Evolutionary conservation across 1,140 invertebrate genomes (phyloP).

Genomic region (Pseudomyrmex flavicornis): DNA sequence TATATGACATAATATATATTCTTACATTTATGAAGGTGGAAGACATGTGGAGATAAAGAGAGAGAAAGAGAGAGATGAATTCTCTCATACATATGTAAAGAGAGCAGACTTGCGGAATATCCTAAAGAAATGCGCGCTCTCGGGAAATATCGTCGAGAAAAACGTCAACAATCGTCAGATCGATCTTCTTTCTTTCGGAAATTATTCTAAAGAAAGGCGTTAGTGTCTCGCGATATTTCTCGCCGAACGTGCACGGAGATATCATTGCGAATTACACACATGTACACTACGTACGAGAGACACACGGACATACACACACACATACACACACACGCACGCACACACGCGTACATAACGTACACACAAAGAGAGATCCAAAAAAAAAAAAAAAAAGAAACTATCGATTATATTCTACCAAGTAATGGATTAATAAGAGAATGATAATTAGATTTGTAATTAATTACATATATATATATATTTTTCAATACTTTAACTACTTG

Average conservation of each 20-base stretch:
- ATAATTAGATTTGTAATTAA: conserved; percentile 85
- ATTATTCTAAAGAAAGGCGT: conserved; percentile 8
- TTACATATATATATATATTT: conserved; percentile 82
- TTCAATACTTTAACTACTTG: conserved; percentile 85
- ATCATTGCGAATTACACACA: not conserved
- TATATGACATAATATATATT: conserved; percentile 79
- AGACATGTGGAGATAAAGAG: conserved; percentile 1
- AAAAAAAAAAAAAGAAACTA: conserved; percentile 67
- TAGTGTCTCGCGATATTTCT: conserved; percentile 3
- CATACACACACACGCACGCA: conserved; percentile 1
- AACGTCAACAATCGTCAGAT: not conserved
- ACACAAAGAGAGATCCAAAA: conserved; percentile 66
- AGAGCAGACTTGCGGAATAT: conserved; percentile 44
- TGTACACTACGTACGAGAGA: too few relatives aligned
- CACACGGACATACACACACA: conserved; percentile 4
- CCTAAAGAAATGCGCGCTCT: conserved; percentile 12
- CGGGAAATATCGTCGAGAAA: conserved; percentile 27
- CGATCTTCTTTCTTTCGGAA: not conserved
- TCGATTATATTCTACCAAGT: conserved; percentile 79
- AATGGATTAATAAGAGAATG: conserved; percentile 78
- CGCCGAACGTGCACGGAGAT: conserved; percentile 15
- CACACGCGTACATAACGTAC: conserved; percentile 5
- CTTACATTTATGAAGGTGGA: conserved; percentile 77
- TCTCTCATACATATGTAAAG: not conserved
- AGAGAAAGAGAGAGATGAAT: too few relatives aligned